Evolutionary conservation across 2,797 vertebrate genomes (phyloP).

Genomic region (Micrastur ruficollis): DNA sequence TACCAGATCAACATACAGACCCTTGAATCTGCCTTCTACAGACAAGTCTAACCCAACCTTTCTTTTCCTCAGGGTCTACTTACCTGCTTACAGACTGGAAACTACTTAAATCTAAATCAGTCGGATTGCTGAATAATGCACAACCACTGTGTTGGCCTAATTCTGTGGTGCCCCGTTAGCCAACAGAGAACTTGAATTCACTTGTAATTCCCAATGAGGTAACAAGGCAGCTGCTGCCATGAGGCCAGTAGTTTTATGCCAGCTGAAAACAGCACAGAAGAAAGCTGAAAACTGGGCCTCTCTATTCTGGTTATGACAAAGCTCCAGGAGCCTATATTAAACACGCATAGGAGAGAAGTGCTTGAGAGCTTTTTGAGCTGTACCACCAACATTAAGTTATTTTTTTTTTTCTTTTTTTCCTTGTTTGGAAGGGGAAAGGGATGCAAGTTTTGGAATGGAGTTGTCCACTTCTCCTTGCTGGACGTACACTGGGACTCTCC

Average conservation of each 20-base stretch:
- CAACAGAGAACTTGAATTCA: neutral
- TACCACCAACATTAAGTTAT: neutral
- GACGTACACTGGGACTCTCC: neutral
- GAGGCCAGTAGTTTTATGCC: neutral
- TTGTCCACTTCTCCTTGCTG: neutral
- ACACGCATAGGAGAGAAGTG: neutral
- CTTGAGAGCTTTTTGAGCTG: neutral
- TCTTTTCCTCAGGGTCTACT: conserved; percentile 5
- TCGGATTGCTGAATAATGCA: neutral
- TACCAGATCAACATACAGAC: neutral
- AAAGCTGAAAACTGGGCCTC: neutral
- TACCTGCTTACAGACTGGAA: neutral
- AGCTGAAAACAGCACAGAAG: neutral
- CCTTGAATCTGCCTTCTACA: neutral
- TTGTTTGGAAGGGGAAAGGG: neutral
- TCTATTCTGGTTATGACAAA: neutral
- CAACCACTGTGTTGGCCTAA: neutral
- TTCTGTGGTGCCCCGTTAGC: neutral
- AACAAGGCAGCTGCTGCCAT: neutral
- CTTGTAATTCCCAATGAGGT: neutral
- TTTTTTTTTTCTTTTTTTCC: neutral
- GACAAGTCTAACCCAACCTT: neutral
- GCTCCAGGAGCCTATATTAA: neutral
- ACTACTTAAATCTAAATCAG: neutral
- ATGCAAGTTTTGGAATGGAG: neutral